Evolutionary conservation across 2,113 vertebrate genomes (phyloP).

Genomic region (Genyomyrus donnyi): DNA sequence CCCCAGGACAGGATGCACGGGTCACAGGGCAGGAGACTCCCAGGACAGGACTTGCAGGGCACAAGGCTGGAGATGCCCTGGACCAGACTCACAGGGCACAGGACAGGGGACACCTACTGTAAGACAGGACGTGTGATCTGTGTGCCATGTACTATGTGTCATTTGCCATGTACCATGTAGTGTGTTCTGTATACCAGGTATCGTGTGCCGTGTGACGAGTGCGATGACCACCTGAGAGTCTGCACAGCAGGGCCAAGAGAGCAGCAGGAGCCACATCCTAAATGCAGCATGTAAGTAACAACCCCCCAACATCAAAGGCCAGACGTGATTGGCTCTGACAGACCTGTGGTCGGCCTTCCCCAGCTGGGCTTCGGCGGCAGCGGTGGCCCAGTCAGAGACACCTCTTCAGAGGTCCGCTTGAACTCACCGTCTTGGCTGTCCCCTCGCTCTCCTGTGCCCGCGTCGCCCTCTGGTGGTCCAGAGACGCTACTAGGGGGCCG

Average conservation of each 20-base stretch:
- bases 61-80: too few relatives aligned
- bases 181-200: neutral
- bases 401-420: conserved; percentile 55
- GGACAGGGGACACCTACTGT: too few relatives aligned
- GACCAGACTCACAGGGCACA: too few relatives aligned
- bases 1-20: too few relatives aligned
- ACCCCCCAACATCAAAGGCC: conserved; percentile 11
- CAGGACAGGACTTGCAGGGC: too few relatives aligned
- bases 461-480: conserved; percentile 14
- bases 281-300: neutral
- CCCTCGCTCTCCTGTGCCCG: conserved; percentile 45
- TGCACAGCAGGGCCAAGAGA: too few relatives aligned
- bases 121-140: neutral
- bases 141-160: neutral
- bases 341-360: conserved; percentile 70
- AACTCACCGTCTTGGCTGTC: conserved; percentile 63
- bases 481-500: conserved; percentile 37
- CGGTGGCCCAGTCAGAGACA: conserved; percentile 49
- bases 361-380: conserved; percentile 41
- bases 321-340: conserved; percentile 63
- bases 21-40: too few relatives aligned
- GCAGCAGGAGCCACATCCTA: neutral
- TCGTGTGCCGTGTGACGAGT: neutral
- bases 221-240: neutral
- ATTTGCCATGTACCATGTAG: too few relatives aligned